Conservation (phyloP, 2,113 vertebrate genomes). For the Pituophis catenifer region DNA sequence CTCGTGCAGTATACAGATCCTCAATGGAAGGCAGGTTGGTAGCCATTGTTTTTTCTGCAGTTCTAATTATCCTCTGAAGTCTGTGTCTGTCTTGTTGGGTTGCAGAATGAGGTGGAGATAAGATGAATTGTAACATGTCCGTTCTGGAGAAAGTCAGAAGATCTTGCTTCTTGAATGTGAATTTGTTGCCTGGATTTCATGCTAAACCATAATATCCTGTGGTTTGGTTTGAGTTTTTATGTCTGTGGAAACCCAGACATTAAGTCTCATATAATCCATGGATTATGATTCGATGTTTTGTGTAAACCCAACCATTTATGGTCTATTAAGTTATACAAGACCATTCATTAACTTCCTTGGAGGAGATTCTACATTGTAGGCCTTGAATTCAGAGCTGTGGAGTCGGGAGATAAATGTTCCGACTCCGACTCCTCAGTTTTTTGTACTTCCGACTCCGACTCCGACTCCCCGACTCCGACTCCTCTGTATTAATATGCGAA, state of each 20-base stretch:
- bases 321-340: not conserved
- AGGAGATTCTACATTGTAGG: not conserved
- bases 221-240: not conserved
- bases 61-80: too few species aligned
- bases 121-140: not conserved
- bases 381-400: too few species aligned
- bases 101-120: not conserved
- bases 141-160: not conserved
- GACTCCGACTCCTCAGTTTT: too few species aligned
- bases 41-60: too few species aligned
- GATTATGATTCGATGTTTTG: not conserved
- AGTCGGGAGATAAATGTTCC: too few species aligned
- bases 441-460: too few species aligned
- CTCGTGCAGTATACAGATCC: too few species aligned
- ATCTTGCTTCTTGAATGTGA: not conserved
- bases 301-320: not conserved
- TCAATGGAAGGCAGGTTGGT: too few species aligned
- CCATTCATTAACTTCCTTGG: not conserved
- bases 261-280: not conserved
- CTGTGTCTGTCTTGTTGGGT: too few species aligned
- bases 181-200: not conserved
- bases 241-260: not conserved
- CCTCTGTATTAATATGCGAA: too few species aligned
- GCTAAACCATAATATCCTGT: not conserved
- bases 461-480: too few species aligned